Percentiles rank a stretch among this genome's conserved stretches.
Conservation (phyloP, 1,140 invertebrate genomes). For the Eufriesea mexicana region DNA sequence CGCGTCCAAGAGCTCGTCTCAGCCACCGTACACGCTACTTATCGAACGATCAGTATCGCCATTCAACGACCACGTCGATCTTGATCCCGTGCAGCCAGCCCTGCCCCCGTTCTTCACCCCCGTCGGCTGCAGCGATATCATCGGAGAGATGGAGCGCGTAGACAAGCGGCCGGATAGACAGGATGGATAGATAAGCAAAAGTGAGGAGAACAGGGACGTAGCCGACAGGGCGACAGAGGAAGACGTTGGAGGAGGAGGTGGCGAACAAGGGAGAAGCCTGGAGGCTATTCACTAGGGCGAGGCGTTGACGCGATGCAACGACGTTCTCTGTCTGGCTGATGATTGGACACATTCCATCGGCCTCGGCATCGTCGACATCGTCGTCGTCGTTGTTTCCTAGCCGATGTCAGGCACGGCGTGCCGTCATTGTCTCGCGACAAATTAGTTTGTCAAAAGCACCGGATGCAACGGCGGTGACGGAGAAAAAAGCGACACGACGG, state of each 20-base stretch:
- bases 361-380: conserved; percentile 47
- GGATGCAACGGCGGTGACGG: neutral
- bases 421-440: conserved; percentile 68
- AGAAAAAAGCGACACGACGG: neutral
- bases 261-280: conserved; percentile 14
- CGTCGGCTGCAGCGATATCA: conserved; percentile 6
- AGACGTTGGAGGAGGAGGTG: neutral
- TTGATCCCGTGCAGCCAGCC: conserved; percentile 21
- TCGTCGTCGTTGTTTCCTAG: conserved; percentile 47
- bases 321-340: conserved; percentile 53
- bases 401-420: conserved; percentile 53
- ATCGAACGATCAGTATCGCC: conserved; percentile 45
- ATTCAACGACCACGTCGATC: conserved; percentile 54
- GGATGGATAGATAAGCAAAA: conserved; percentile 40
- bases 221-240: neutral
- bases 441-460: conserved; percentile 68
- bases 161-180: conserved; percentile 39
- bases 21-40: conserved; percentile 11
- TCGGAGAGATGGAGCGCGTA: conserved; percentile 34
- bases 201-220: neutral
- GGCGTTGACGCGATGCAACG: conserved; percentile 55
- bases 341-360: conserved; percentile 70
- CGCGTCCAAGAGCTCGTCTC: neutral
- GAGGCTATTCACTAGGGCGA: conserved; percentile 47
- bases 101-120: neutral